phyloP scores from a whole-genome alignment of 1,140 invertebrate species.

The Formica exsecta region DNA sequence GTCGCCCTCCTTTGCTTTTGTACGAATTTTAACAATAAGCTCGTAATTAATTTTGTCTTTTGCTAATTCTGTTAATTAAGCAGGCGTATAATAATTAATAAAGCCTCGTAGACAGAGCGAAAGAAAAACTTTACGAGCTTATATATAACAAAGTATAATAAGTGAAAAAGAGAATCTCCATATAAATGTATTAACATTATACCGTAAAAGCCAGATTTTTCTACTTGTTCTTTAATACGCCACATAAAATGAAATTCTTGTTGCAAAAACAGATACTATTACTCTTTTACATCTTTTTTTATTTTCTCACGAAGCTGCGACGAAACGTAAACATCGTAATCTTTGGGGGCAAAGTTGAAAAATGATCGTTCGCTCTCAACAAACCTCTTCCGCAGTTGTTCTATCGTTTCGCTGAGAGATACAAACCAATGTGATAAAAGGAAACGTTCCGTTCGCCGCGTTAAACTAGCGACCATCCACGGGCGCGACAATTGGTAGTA shows the following conservation, averaged over 20 bases:
- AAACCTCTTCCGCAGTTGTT: neutral
- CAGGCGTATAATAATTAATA: constrained; percentile 24
- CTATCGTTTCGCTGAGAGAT: constrained; percentile 28
- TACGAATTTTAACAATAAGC: neutral
- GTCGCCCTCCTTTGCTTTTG: neutral
- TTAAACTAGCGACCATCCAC: constrained; percentile 21
- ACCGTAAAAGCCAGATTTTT: neutral
- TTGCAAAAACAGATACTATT: neutral
- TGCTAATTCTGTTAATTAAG: neutral
- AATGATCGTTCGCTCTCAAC: constrained; percentile 11
- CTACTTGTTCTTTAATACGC: neutral
- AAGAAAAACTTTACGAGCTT: neutral
- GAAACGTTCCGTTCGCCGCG: constrained; percentile 35
- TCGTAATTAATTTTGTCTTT: neutral
- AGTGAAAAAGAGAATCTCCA: neutral
- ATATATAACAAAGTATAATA: neutral
- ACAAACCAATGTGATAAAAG: constrained; percentile 22
- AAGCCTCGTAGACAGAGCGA: neutral
- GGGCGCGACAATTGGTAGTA: constrained; percentile 56
- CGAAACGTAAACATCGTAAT: constrained; percentile 1
- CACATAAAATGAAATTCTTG: constrained; percentile 11
- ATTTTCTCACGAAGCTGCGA: neutral
- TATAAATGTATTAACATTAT: neutral
- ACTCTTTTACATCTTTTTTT: neutral
- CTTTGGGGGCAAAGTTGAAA: neutral